Percentiles rank a stretch among this genome's conserved stretches.
These are phyloP conservation scores for Sebastes nivosus DNA, from an alignment of 2,797 vertebrate genomes.

Conservation along the genomic window DNA sequence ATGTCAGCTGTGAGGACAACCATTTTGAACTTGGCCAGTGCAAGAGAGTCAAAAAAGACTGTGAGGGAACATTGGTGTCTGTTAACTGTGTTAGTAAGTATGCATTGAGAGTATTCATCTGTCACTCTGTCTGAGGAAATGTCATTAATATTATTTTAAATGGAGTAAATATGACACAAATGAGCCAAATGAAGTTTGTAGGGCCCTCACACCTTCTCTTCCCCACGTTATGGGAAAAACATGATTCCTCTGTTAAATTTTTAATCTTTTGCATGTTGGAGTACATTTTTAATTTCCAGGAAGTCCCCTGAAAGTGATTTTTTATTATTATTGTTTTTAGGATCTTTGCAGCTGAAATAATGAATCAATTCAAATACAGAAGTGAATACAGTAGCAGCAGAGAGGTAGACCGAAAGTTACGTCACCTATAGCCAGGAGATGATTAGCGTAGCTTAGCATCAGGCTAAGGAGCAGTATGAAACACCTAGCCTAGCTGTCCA, in stretches of 20 bases:
- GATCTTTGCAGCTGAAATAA: background rate
- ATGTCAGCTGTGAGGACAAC: slow-evolving; percentile 43
- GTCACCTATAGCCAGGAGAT: background rate
- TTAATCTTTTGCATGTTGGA: background rate
- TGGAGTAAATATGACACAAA: background rate
- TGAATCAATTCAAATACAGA: background rate
- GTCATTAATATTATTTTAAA: background rate
- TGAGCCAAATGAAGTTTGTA: background rate
- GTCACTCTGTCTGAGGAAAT: background rate
- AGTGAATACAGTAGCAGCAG: background rate
- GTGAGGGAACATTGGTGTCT: fast-evolving
- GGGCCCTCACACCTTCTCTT: background rate
- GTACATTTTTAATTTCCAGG: background rate
- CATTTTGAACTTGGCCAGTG: slow-evolving; percentile 66
- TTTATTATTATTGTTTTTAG: background rate
- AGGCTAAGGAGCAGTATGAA: background rate
- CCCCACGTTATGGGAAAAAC: background rate
- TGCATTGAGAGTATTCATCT: background rate
- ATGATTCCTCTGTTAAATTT: background rate
- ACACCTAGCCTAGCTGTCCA: background rate
- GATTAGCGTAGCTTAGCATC: background rate
- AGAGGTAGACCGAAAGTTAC: background rate
- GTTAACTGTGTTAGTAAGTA: slow-evolving; percentile 69
- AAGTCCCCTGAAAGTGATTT: background rate
- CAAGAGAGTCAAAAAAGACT: background rate